Conservation (phyloP, 2,113 vertebrate genomes). For the Ploceus nigricollis region DNA sequence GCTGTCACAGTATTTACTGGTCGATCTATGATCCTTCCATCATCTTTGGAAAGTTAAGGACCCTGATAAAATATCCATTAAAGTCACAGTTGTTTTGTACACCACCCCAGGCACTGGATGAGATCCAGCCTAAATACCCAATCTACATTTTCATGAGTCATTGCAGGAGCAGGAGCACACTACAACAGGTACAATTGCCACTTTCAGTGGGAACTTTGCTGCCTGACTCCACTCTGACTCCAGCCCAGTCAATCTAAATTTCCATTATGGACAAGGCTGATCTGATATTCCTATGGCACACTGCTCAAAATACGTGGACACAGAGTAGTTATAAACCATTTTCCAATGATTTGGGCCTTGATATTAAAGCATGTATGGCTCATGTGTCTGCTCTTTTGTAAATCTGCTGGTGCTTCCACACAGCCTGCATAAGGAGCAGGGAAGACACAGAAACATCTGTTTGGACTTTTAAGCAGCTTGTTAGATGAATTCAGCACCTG, state of each 20-base stretch:
- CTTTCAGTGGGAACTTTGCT: not conserved
- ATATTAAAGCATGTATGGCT: not conserved
- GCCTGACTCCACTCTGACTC: not conserved
- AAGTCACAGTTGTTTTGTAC: not conserved
- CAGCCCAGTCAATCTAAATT: not conserved
- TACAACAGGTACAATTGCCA: not conserved
- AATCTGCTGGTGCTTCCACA: constrained; percentile 47
- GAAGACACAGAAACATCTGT: constrained; percentile 61
- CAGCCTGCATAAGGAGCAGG: constrained; percentile 49
- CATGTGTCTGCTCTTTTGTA: constrained; percentile 16
- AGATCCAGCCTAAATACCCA: not conserved
- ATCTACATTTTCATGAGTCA: constrained; percentile 33
- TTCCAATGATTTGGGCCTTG: not conserved
- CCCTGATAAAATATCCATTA: not conserved
- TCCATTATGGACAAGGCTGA: not conserved
- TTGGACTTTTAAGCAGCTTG: constrained; percentile 61
- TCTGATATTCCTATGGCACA: not conserved
- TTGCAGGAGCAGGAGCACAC: not conserved
- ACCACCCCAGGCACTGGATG: not conserved
- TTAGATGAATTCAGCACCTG: constrained; percentile 52
- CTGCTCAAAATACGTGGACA: not conserved
- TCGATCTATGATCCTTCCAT: not conserved
- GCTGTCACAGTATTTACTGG: not conserved
- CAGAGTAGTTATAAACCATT: not conserved
- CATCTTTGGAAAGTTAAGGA: not conserved